Conservation (phyloP, 2,113 vertebrate genomes). For the Menura novaehollandiae region DNA sequence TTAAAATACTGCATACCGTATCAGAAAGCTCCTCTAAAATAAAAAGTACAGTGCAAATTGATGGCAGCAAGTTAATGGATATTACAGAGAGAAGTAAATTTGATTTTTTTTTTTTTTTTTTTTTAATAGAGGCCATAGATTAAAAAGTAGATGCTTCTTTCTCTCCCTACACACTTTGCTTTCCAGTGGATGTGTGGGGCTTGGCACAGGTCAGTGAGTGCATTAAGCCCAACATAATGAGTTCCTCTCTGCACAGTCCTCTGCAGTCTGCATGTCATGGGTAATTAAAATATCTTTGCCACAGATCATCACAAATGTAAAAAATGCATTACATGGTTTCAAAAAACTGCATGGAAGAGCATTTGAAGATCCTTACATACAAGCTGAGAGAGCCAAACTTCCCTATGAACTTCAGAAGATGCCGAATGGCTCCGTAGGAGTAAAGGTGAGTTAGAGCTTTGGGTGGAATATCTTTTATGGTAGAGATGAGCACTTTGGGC, state of each 20-base stretch:
- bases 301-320: conserved; percentile 91
- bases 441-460: conserved; percentile 78
- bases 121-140: not conserved
- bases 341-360: conserved; percentile 91
- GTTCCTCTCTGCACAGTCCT: not conserved
- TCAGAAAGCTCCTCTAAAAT: not conserved
- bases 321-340: conserved; percentile 93
- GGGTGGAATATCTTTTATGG: fast-evolving
- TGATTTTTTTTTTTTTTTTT: not conserved
- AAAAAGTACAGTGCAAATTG: not conserved
- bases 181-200: not conserved
- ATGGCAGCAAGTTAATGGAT: not conserved
- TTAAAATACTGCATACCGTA: not conserved
- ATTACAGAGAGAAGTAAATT: not conserved
- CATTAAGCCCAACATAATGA: not conserved
- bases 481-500: not conserved
- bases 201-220: not conserved
- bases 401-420: conserved; percentile 91
- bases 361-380: conserved; percentile 89
- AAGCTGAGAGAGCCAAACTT: conserved; percentile 84
- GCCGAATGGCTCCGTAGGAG: conserved; percentile 84
- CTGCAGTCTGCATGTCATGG: not conserved
- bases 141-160: not conserved
- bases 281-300: not conserved
- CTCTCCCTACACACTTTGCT: not conserved